Evolutionary conservation across 2,888 invertebrate genomes (phyloP), one percentile per base, ranked within the genome.

Genomic region (Phalera bucephala): DNA sequence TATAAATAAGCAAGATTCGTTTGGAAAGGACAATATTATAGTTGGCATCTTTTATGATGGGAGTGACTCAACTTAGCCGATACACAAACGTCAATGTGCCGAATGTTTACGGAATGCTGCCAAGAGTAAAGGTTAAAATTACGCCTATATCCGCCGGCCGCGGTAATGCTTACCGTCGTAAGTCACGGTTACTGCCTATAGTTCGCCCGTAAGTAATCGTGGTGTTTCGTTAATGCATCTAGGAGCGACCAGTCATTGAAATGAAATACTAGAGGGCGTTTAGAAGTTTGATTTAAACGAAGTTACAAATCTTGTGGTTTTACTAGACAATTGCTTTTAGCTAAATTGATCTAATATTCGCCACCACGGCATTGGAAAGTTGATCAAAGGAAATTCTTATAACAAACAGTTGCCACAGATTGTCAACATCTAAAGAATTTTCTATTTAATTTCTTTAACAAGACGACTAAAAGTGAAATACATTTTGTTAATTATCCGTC

Each of bases 21-120:
- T 29, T 1, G 10, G 2, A 29, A 10, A 29, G 3, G 8, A 29
- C 17, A 29, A 3, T 9, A 14, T 10, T 3, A 11, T 11, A 17
- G 10, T 29, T 17, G 29, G 17, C 5, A 25, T 14, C 17, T 31
- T 42, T 30, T 22, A 21, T 5, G 21, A 43, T 12, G 8, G 35
- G 30, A 38, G 8, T 23, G 11, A 21, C 10, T 8, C 20, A 31
- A 43, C 29, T 31, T 30, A 38, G 33, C 32, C 21, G 19, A 26
- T 41, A 43, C 37, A 56, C 50, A 52, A 55, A 55, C 44, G 57
- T 57, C 56, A 64, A 43, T 44, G 37, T 30, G 33, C 33, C 13
- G 28, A 50, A 26, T 68, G 68, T 70, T 64, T 70, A 68, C 53
- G 52, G 62, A 58, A 52, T 45, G 56, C 51, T 69, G 68, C 62